These are phyloP conservation scores for Ectemnius lituratus DNA, from an alignment of 2,888 invertebrate species.

Conservation along the genomic window DNA sequence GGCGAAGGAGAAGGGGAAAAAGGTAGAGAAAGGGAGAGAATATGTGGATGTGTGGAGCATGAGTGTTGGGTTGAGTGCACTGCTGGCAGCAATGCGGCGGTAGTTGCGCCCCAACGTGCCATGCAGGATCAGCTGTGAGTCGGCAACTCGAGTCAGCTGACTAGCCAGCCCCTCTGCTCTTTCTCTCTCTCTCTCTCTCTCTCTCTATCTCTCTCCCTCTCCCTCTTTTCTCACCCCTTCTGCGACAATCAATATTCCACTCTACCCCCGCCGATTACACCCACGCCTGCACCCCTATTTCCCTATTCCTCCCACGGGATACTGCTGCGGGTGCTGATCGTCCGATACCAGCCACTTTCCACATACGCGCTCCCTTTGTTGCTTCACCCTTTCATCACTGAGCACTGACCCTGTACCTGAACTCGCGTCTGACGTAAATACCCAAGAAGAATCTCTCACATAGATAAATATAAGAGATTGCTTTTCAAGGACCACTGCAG, in stretches of 20 bases:
- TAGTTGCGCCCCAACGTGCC: constrained; percentile 64
- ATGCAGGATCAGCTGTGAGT: constrained; percentile 70
- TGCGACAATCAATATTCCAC: constrained; percentile 74
- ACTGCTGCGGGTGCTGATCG: neutral
- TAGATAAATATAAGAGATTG: too few relatives aligned
- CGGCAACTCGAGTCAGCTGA: constrained; percentile 72
- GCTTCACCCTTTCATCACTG: too few relatives aligned
- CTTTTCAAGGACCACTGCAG: too few relatives aligned
- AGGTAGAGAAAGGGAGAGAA: constrained; percentile 3
- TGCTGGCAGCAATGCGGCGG: constrained; percentile 69
- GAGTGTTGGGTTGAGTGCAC: neutral
- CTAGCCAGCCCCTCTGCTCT: constrained; percentile 61
- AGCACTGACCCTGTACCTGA: too few relatives aligned
- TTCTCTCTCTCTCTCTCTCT: constrained; percentile 5
- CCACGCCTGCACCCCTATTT: constrained; percentile 42
- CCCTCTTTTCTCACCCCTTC: constrained; percentile 38
- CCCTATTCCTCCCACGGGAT: neutral
- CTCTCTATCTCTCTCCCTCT: constrained; percentile 8
- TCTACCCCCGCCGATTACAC: constrained; percentile 49
- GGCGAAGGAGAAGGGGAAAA: neutral
- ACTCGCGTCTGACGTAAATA: too few relatives aligned
- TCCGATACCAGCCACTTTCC: neutral
- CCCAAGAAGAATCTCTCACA: too few relatives aligned
- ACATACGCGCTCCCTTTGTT: too few relatives aligned
- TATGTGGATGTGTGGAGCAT: constrained; percentile 4